Base-by-base conservation (phyloP, 2,888 invertebrate species). In the Drosophila borborema region DNA sequence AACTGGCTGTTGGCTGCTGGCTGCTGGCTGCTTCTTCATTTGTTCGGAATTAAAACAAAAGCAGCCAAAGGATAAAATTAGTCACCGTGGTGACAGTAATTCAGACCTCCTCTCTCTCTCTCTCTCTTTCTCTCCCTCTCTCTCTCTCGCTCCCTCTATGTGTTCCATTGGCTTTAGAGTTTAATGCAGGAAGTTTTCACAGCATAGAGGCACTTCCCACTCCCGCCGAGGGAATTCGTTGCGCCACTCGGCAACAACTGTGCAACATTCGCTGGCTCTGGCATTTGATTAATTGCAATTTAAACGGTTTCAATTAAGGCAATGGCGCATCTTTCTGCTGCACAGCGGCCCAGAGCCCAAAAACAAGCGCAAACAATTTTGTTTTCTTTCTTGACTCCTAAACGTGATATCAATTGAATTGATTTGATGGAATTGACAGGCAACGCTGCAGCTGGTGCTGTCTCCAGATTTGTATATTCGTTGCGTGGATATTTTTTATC, bases 221-320 rank as follows among this genome's bases (percentile, higher is more conserved):
- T 64, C 58, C 48, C 49, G 38, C 16, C 62, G 48, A 61, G 72
- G 63, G 67, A 76, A 86, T 89, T 91, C 80, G 84, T 77, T 89
- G 80, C 86, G 82, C 79, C 85, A 90, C 80, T 89, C 86, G 89
- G 84, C 86, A 85, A 81, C 91, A 91, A 90, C 81, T 86, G 82
- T 82, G 86, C 86, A 89, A 72, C 81, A 86, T 81, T 81, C 77
- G 75, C 72, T 49, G 58, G 43, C 58, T 71, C 64, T 68, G 66
- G 45, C 76, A 64, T 71, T 82, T 92, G 91, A 92, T 92, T 92
- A 92, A 92, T 92, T 91, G 90, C 84, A 90, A 89, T 92, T 92
- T 92, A 92, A 92, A 91, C 86, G 92, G 82, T 91, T 89, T 91
- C 91, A 91, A 91, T 91, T 91, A 92, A 86, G 90, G 76, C 90